Base-by-base conservation (phyloP, 2,113 vertebrate genomes). In the Pao palembangensis region DNA sequence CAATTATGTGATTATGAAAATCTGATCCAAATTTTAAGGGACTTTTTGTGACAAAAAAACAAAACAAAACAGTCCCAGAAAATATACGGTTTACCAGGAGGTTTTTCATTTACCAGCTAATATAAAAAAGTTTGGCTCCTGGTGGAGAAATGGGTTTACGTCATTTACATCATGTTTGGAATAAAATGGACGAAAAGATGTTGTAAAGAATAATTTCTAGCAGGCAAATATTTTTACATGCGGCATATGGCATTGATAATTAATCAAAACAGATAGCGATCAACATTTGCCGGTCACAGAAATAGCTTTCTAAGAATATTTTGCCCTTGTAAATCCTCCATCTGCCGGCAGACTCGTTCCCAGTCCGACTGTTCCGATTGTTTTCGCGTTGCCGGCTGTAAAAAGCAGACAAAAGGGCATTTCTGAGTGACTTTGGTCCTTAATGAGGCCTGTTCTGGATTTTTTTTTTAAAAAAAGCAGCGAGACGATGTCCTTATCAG, bases 401-500 rank as follows among this genome's bases (percentile, higher is more conserved):
- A 38, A 68, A 67, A 75, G 52, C 1, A 72, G 73, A 69, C 28
- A 47, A 14, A 78, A 83, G 83, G 79, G 72, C 70, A 72, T 64
- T 78, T 84, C 72, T 74, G 53, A 71, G 78, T 75, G 75, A 78
- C 73, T 80, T 70, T 78, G 77, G 82, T 73, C 79, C 71, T 76
- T 86, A 86, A 87, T 83, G 83, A 86, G 73, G 79, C 79, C 72
- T 71, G 73, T 81, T 81, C 74, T 68, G 63, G 64, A 69, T 81
- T 81, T 80, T 75, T 62, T 38, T 38, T 38, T 38, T 38, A 28
- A 28, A 28, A n/a, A 38, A 68, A 56, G 73, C 85, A 79, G 57
- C 21, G 28, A 85, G 80, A 85, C 75, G 78, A 75, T 83, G 85
- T 81, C 84, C 81, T 85, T 78, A 85, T 86, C 81, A 86, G 84